Percentiles rank a stretch among this genome's conserved stretches.
phyloP scores from a whole-genome alignment of 2,113 vertebrate genomes.

The Felis chaus region DNA sequence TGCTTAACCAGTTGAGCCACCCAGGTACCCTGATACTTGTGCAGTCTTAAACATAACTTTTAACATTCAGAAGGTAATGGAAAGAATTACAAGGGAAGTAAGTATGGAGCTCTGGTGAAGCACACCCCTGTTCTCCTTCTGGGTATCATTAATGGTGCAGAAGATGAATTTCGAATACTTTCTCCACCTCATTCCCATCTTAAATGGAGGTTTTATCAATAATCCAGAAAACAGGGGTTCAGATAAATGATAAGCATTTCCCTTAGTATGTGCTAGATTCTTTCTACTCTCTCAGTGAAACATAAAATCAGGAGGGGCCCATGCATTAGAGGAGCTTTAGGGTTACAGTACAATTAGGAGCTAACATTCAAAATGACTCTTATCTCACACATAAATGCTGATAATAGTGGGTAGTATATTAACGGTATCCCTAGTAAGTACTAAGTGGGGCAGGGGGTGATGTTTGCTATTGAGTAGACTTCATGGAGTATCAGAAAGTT shows the following conservation, averaged over 20 bases:
- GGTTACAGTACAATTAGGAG: not conserved
- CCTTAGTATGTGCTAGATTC: not conserved
- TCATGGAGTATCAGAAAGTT: not conserved
- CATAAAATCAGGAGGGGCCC: not conserved
- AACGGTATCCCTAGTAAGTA: not conserved
- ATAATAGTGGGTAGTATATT: not conserved
- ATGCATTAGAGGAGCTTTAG: not conserved
- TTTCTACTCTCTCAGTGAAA: not conserved
- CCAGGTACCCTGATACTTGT: no score
- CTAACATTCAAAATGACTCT: not conserved
- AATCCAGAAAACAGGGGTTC: not conserved
- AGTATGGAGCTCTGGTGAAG: not conserved
- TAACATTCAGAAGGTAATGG: not conserved
- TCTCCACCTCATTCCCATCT: not conserved
- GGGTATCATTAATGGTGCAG: not conserved
- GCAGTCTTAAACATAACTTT: not conserved
- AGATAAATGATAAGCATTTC: not conserved
- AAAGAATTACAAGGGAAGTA: not conserved
- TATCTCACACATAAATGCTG: not conserved
- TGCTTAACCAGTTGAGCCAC: no score
- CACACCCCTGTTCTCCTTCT: not conserved
- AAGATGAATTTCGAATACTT: not conserved
- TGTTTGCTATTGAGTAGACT: not conserved
- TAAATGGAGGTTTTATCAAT: not conserved
- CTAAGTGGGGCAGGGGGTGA: not conserved